Conservation (phyloP, 2,113 vertebrate genomes). For the Channa argus region DNA sequence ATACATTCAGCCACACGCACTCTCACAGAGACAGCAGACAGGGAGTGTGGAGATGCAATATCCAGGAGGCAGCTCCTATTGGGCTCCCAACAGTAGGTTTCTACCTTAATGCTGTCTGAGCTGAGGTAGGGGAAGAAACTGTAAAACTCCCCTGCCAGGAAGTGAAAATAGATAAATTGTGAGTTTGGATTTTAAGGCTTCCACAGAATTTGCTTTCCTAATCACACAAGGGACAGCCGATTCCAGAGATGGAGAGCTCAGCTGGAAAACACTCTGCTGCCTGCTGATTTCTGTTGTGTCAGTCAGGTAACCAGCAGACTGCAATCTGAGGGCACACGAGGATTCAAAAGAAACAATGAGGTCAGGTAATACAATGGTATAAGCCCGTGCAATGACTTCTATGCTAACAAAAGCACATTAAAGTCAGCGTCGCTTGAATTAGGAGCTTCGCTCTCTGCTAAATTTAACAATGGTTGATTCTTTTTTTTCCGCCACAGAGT, state of each 20-base stretch:
- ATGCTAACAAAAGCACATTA: not conserved
- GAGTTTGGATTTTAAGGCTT: conserved; percentile 57
- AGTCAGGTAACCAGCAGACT: conserved; percentile 21
- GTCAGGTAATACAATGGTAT: conserved; percentile 19
- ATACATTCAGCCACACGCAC: conserved; percentile 19
- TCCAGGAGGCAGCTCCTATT: conserved; percentile 26
- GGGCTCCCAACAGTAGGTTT: conserved; percentile 31
- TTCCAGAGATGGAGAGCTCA: conserved; percentile 38
- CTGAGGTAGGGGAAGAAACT: conserved; percentile 40
- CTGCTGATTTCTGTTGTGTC: conserved; percentile 22
- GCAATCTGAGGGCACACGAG: conserved; percentile 26
- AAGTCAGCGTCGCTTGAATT: not conserved
- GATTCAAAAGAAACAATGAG: conserved; percentile 29
- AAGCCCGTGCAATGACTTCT: conserved; percentile 18
- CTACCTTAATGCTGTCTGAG: conserved; percentile 45
- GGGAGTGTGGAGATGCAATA: conserved; percentile 11
- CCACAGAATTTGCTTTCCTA: conserved; percentile 60
- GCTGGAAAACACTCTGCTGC: conserved; percentile 38
- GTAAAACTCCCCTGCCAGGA: conserved; percentile 47
- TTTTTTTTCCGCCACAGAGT: conserved; percentile 12
- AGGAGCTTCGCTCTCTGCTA: not conserved
- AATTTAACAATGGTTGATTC: conserved; percentile 17
- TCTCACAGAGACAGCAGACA: conserved; percentile 10
- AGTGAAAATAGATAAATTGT: conserved; percentile 62
- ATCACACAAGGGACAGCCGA: conserved; percentile 53